phyloP scores from a whole-genome alignment of 2,113 vertebrate genomes.

The Ranitomeya variabilis region DNA sequence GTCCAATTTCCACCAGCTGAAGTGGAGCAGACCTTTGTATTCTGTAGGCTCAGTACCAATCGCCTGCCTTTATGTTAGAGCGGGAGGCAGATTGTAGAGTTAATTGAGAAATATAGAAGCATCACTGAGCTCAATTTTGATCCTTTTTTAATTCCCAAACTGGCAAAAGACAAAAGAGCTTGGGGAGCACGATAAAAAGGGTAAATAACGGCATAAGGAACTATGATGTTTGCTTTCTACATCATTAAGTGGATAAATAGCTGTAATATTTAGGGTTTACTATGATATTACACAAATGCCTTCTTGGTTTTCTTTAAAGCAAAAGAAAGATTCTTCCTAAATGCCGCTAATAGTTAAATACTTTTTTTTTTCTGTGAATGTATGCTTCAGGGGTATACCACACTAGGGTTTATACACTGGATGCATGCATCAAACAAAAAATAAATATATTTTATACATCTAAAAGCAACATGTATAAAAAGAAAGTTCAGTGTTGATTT shows the following conservation, averaged over 20 bases:
- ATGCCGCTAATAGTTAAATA: not conserved
- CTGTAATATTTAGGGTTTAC: not conserved
- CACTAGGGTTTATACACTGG: too few species aligned
- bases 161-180: not conserved
- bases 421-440: too few species aligned
- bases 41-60: not conserved
- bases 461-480: too few species aligned
- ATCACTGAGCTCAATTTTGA: not conserved
- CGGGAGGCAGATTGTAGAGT: not conserved
- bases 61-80: not conserved
- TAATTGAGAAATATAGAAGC: slow-evolving; percentile 5
- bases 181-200: not conserved
- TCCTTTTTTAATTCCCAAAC: not conserved
- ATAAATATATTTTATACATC: too few species aligned
- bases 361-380: not conserved
- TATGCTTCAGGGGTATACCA: not conserved
- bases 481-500: too few species aligned
- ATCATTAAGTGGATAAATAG: slow-evolving; percentile 8
- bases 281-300: not conserved
- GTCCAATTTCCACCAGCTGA: not conserved
- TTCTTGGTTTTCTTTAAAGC: not conserved
- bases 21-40: not conserved
- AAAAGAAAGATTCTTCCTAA: not conserved
- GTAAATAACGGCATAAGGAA: not conserved
- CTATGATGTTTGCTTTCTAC: slow-evolving; percentile 3